Evolutionary conservation across 2,888 invertebrate species (phyloP).

Genomic region (Trimorus sp.): DNA sequence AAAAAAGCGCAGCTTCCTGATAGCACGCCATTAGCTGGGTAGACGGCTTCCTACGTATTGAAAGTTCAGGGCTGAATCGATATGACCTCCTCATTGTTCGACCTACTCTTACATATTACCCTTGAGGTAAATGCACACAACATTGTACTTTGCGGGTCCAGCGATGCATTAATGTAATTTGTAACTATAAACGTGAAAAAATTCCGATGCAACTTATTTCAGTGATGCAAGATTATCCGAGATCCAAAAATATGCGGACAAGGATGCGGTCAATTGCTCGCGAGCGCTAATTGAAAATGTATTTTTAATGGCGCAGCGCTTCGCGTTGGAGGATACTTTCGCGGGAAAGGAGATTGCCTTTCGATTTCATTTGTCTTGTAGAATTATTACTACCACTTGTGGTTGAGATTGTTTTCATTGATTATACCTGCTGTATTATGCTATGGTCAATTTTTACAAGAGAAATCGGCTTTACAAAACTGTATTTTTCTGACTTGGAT

Average conservation of each 20-base stretch:
- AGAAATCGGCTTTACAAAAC: too few relatives aligned
- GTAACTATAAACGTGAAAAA: constrained; percentile 32
- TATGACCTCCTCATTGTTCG: constrained; percentile 76
- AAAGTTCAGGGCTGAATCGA: constrained; percentile 81
- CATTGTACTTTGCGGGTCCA: constrained; percentile 48
- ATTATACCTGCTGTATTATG: too few relatives aligned
- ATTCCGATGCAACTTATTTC: constrained; percentile 25
- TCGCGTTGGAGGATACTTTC: too few relatives aligned
- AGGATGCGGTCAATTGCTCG: constrained; percentile 22
- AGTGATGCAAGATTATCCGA: constrained; percentile 21
- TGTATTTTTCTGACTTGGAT: too few relatives aligned
- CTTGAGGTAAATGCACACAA: constrained; percentile 61
- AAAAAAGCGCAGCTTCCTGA: constrained; percentile 62
- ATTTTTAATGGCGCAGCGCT: constrained; percentile 5
- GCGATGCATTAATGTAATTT: constrained; percentile 35
- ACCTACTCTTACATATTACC: constrained; percentile 62
- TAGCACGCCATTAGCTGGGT: constrained; percentile 63
- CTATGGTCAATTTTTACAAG: too few relatives aligned
- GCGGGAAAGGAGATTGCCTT: too few relatives aligned
- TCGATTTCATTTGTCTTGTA: too few relatives aligned
- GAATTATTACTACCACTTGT: too few relatives aligned
- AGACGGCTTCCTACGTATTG: constrained; percentile 64
- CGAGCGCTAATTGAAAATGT: constrained; percentile 5
- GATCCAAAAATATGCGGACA: constrained; percentile 18
- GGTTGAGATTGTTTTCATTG: too few relatives aligned